Base-by-base conservation (phyloP, 2,888 invertebrate genomes). In the Bembecia ichneumoniformis region DNA sequence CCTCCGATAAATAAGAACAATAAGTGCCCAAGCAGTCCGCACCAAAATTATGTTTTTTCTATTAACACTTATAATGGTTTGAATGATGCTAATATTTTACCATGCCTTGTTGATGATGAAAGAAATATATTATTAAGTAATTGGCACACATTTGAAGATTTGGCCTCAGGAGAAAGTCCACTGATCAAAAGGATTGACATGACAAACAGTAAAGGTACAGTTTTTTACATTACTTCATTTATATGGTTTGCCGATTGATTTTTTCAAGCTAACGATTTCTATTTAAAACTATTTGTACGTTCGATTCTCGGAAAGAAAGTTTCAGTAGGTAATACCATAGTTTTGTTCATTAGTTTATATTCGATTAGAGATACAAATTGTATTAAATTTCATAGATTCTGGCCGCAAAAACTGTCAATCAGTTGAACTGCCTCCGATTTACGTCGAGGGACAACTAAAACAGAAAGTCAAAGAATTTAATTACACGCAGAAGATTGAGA, bases 81-180 rank as follows among this genome's bases (percentile, higher is more conserved):
- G 59, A 7, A 55, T 34, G 69, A 64, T 47, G 49, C 61, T 4
- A 58, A 57, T 2, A 63, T 60, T 1, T 50, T 68, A 28, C 66
- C 69, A 3, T 61, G 56, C 45, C 51, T 68, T 3, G 58, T 58
- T 46, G 70, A 74, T 48, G 61, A 58, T 34, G 55, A 59, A 7
- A 63, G 51, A 36, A 63, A 67, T 13, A 59, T 53, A 36, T 35
- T 43, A 16, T n/a, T 58, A 3, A 68, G 74, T 47, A 62, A 72
- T 45, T 80, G 79, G 77, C 74, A 79, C 46, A 58, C 74, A 11
- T 55, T 60, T 1, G 71, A 73, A 47, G 63, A 74, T 2, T 56
- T 82, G 7, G 83, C 77, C 4, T 68, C 81, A 4, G 83, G 84
- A 2, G 84, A 84, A 64, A 73, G 75, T 55, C 56, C 66, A 14